Evolutionary conservation across 2,113 vertebrate species (phyloP), one percentile per base, ranked within the genome.

Genomic region (Oreotrochilus melanogaster): DNA sequence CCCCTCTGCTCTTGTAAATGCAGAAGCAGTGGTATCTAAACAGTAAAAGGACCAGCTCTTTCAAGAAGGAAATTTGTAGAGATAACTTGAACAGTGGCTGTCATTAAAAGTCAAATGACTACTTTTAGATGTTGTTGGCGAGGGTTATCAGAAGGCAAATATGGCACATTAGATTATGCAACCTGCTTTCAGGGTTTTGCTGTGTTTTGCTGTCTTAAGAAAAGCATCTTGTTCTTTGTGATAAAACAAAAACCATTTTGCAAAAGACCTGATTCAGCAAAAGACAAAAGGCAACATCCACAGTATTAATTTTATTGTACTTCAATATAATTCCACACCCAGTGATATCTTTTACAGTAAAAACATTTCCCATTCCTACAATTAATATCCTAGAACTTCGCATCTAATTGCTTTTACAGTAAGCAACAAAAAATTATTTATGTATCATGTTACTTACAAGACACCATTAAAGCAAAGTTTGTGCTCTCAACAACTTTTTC

Each of bases 131-230:
- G 67, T 67, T 86, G 73, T 56, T 94, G 62, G 37, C 43, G 67
- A 93, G 90, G 79, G 79, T 96, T 98, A 98, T 98, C 98, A 95
- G 92, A 98, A 98, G 95, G 92, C 93, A 98, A 98, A 98, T 97
- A 98, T 57, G 96, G 95, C 95, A 89, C 56, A 84, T 94, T 85
- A 97, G 97, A 98, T 98, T 98, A 97, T 86, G 66, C 39, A 95
- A 79, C 35, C 28, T 78, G 33, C 31, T 83, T 86, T 72, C 67
- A 93, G 69, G 58, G 22, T 74, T 92, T 96, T 88, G 16, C 19
- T 96, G 19, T 92, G 78, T 87, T 97, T 96, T 94, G 60, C 80
- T 83, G 69, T 85, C 80, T 95, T 89, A 67, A 88, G 58, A 89
- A 86, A 67, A 78, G 22, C 22, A 81, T 73, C 86, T 91, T 91